These are phyloP conservation scores for Pogonus chalceus DNA, from an alignment of 1,140 invertebrate genomes.

Conservation along the genomic window DNA sequence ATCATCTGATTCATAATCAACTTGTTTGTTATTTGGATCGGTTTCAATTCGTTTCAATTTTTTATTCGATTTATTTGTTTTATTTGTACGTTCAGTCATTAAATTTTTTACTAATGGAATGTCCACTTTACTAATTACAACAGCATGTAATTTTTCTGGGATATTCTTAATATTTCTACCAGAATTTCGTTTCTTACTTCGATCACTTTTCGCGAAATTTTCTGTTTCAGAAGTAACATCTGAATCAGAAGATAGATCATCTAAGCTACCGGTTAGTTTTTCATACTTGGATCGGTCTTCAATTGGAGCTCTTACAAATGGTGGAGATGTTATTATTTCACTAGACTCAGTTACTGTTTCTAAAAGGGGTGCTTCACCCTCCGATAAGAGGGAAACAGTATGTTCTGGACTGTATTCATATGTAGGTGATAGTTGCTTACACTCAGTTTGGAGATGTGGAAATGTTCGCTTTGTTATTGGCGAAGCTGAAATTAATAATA, in stretches of 20 bases:
- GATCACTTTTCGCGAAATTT: slow-evolving; percentile 25
- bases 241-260: slow-evolving; percentile 49
- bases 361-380: slow-evolving; percentile 24
- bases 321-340: slow-evolving; percentile 36
- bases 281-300: slow-evolving; percentile 73
- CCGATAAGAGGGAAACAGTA: slow-evolving; percentile 17
- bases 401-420: slow-evolving; percentile 17
- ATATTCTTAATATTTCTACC: slow-evolving; percentile 25
- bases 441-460: slow-evolving; percentile 13
- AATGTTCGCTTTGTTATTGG: slow-evolving; percentile 13
- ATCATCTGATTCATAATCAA: slow-evolving; percentile 47
- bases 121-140: slow-evolving; percentile 39
- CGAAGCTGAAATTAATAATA: background rate
- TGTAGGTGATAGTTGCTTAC: slow-evolving; percentile 5
- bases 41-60: slow-evolving; percentile 24
- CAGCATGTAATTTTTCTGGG: slow-evolving; percentile 32
- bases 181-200: slow-evolving; percentile 22
- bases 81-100: slow-evolving; percentile 25
- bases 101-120: slow-evolving; percentile 36
- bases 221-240: slow-evolving; percentile 40
- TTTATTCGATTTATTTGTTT: slow-evolving; percentile 32
- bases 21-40: slow-evolving; percentile 30
- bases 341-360: slow-evolving; percentile 20
- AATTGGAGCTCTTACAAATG: slow-evolving; percentile 51
- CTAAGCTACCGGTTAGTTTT: slow-evolving; percentile 52